Conservation (phyloP, 2,113 vertebrate species). For the Sturnus vulgaris region DNA sequence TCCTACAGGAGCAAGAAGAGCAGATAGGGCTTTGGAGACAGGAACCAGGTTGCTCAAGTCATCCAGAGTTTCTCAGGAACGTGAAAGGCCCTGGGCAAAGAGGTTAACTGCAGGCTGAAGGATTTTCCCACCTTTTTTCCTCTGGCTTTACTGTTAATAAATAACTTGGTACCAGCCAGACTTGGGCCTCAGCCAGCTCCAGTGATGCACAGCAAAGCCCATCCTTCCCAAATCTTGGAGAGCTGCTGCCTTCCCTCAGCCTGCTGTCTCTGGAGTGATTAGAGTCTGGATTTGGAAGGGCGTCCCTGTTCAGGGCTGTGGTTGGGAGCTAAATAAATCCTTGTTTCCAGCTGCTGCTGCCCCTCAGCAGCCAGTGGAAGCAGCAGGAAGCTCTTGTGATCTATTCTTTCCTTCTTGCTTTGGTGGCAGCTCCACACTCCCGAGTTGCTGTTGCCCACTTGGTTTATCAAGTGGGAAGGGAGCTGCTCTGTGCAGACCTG, state of each 20-base stretch:
- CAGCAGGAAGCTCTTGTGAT: neutral
- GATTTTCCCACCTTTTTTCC: neutral
- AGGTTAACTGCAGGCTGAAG: neutral
- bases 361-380: neutral
- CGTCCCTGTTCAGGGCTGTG: neutral
- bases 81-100: neutral
- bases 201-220: neutral
- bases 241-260: neutral
- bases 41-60: neutral
- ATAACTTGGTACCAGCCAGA: neutral
- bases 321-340: neutral
- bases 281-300: neutral
- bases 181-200: neutral
- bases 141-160: neutral
- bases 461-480: neutral
- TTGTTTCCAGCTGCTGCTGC: neutral
- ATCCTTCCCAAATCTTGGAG: neutral
- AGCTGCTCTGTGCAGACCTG: neutral
- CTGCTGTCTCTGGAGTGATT: neutral
- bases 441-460: neutral
- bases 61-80: neutral
- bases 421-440: neutral
- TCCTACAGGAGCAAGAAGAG: neutral
- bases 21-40: neutral
- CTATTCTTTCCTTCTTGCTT: neutral